A percentile compares a stretch with the other conserved stretches of the same genome.
Evolutionary conservation across 2,797 vertebrate genomes (phyloP).

Genomic region (Naso thynnoides): DNA sequence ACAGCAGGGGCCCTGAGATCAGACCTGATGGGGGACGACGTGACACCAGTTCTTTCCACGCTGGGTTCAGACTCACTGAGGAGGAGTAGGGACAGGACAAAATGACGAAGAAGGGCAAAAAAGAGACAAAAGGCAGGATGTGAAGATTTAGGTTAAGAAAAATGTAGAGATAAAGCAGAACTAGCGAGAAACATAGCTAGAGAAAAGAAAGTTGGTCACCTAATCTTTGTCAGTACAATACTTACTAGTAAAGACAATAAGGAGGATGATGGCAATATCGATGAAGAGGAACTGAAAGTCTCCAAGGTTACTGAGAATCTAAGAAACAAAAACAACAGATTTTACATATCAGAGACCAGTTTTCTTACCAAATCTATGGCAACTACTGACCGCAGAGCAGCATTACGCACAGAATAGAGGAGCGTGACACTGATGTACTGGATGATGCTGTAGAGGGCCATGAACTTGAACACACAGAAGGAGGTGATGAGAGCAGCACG

Average conservation of each 20-base stretch:
- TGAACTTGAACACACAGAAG: constrained; percentile 99
- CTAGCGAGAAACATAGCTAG: no score
- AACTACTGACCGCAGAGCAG: not conserved
- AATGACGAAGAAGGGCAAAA: not conserved
- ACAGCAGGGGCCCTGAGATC: constrained; percentile 93
- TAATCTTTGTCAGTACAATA: constrained; percentile 49
- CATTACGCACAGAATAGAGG: constrained; percentile 93
- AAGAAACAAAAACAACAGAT: constrained; percentile 15
- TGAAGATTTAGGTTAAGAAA: not conserved
- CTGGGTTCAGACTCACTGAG: constrained; percentile 97
- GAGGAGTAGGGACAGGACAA: not conserved
- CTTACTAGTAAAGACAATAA: constrained; percentile 98
- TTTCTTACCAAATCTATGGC: not conserved
- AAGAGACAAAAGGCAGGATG: not conserved
- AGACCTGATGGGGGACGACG: constrained; percentile 94
- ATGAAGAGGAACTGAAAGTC: constrained; percentile 99
- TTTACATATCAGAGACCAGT: not conserved
- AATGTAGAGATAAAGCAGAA: no score
- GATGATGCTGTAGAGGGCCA: constrained; percentile 99
- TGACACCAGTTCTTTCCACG: constrained; percentile 95
- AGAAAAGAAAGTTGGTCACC: not conserved
- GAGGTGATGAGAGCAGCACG: constrained; percentile 98
- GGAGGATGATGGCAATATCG: constrained; percentile 95
- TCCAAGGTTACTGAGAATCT: constrained; percentile 97
- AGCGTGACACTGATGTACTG: constrained; percentile 98